Percentiles rank a stretch among this genome's conserved stretches.
Evolutionary conservation across 2,888 invertebrate species (phyloP).

Genomic region (Acrobasis suavella): DNA sequence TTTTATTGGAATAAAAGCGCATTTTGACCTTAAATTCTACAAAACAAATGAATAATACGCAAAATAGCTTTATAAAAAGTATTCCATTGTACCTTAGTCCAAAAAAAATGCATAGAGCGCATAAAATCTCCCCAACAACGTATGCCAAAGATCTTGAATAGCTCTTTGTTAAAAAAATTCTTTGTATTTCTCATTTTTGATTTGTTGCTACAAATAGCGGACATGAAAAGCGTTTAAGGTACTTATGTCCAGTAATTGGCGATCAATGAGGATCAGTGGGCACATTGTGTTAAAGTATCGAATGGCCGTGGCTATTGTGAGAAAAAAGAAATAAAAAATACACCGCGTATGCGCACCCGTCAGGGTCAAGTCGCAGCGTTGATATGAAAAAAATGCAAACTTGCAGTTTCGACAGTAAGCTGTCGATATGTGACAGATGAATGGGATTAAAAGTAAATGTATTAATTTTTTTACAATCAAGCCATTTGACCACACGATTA

Average conservation of each 20-base stretch:
- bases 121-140: constrained; percentile 61
- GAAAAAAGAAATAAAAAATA: constrained; percentile 61
- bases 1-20: constrained; percentile 26
- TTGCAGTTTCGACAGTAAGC: constrained; percentile 48
- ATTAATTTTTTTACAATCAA: constrained; percentile 1
- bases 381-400: too few species aligned
- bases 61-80: constrained; percentile 52
- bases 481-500: constrained; percentile 10
- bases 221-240: constrained; percentile 78
- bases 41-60: constrained; percentile 44
- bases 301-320: constrained; percentile 66
- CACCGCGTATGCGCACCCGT: constrained; percentile 63
- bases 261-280: constrained; percentile 83
- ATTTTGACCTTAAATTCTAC: constrained; percentile 51
- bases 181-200: constrained; percentile 65
- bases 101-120: constrained; percentile 62
- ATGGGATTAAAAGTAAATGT: constrained; percentile 38
- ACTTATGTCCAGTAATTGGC: constrained; percentile 83
- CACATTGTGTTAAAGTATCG: constrained; percentile 76
- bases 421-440: constrained; percentile 65
- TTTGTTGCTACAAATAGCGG: constrained; percentile 80
- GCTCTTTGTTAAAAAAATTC: constrained; percentile 54
- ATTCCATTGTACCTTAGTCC: constrained; percentile 55
- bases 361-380: constrained; percentile 53
- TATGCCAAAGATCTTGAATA: constrained; percentile 71